Evolutionary conservation across 92 coral and sea anemone species (phyloP), one percentile per base, ranked within the genome.

Genomic region (Anthopleura xanthogrammica): DNA sequence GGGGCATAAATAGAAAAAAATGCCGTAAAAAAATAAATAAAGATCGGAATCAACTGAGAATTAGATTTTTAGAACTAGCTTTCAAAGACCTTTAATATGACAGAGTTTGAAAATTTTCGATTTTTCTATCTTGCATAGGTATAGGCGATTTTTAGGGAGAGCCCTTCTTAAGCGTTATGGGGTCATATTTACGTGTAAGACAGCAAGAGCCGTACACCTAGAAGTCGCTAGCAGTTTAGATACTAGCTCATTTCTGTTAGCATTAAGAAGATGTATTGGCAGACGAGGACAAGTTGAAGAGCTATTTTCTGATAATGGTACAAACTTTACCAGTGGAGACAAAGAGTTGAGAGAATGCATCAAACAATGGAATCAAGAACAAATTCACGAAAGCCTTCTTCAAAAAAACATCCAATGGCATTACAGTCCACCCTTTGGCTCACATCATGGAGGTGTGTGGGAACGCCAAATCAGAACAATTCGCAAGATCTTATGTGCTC

Each of bases 151-250:
- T n/a, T n/a, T n/a, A n/a, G n/a, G n/a, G n/a, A n/a, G n/a, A n/a
- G n/a, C n/a, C n/a, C n/a, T n/a, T n/a, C n/a, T n/a, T n/a, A n/a
- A 83, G 19, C 72, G 83, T 43, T 83, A 83, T 71, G 86, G 86
- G 1, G 82, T 42, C 64, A 52, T 83, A 19, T 83, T 83, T 4
- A 83, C 86, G 2, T 83, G 86, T 76, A n/a, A 74, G 62, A 80
- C 78, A 8, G 74, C 75, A 11, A 75, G 86, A 71, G 86, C 79
- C 46, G 86, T 83, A 5, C 86, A 77, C 22, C 58, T 84, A 41
- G 83, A 84, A 60, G 22, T 84, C 41, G 41, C 87, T 5, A 82
- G 77, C 72, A 77, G 77, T 52, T 36, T 84, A n/a, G n/a, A n/a
- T n/a, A n/a, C n/a, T n/a, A 73, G 77, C 72, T 84, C 82, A 42